phyloP scores from a whole-genome alignment of 2,888 invertebrate species.

The Chrysina gloriosa region DNA sequence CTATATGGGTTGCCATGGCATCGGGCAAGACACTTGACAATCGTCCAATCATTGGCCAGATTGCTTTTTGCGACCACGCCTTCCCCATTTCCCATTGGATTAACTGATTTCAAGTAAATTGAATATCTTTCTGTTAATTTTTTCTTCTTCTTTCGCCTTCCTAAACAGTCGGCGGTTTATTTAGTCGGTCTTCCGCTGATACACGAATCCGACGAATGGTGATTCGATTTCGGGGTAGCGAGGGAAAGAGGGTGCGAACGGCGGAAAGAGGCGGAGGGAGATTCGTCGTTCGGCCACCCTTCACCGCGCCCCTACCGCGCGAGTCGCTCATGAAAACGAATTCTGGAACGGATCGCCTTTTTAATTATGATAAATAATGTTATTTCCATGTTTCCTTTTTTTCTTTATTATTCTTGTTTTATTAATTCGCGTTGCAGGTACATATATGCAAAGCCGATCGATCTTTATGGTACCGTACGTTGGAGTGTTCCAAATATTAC shows the following conservation, averaged over 20 bases:
- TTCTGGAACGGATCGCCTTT: slow-evolving; percentile 25
- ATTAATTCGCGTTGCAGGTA: slow-evolving; percentile 23
- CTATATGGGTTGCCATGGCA: slow-evolving; percentile 64
- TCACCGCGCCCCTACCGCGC: neutral
- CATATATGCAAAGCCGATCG: neutral
- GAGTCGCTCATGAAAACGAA: neutral
- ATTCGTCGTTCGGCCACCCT: slow-evolving; percentile 4
- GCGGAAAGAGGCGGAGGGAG: neutral
- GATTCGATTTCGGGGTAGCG: slow-evolving; percentile 18
- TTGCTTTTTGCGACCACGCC: slow-evolving; percentile 59
- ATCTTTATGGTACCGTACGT: neutral
- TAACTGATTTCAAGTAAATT: slow-evolving; percentile 66
- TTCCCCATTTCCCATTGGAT: slow-evolving; percentile 64
- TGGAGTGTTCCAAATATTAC: no score
- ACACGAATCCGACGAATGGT: slow-evolving; percentile 37
- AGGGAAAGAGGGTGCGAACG: neutral
- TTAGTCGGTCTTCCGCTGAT: slow-evolving; percentile 35
- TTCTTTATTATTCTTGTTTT: slow-evolving; percentile 13
- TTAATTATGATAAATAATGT: slow-evolving; percentile 35
- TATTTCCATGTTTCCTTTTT: slow-evolving; percentile 20
- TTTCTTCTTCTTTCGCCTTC: slow-evolving; percentile 51
- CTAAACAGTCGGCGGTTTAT: slow-evolving; percentile 38
- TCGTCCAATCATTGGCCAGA: slow-evolving; percentile 62
- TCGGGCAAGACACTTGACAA: slow-evolving; percentile 59
- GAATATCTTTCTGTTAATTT: slow-evolving; percentile 66